Percentiles rank a stretch among this genome's conserved stretches.
phyloP scores from a whole-genome alignment of 2,113 vertebrate genomes.

The Prinia subflava region DNA sequence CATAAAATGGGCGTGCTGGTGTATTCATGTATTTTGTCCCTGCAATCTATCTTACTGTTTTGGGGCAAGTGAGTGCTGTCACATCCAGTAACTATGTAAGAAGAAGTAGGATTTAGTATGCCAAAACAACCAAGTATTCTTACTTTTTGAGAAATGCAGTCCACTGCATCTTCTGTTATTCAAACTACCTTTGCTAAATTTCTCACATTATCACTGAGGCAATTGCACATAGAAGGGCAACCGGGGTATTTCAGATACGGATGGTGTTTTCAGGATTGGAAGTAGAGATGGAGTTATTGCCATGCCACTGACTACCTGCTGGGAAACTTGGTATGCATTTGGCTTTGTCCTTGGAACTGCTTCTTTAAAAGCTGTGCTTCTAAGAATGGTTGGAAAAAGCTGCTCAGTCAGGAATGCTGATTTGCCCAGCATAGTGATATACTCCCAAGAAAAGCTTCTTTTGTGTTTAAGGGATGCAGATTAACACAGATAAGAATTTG shows the following conservation, averaged over 20 bases:
- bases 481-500: background rate
- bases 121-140: background rate
- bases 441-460: background rate
- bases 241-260: background rate
- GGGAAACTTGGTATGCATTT: background rate
- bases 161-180: background rate
- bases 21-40: background rate
- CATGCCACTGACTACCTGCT: background rate
- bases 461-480: background rate
- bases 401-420: background rate
- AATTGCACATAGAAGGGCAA: background rate
- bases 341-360: background rate
- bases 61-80: background rate
- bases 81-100: background rate
- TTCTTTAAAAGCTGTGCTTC: background rate
- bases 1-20: background rate
- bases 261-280: background rate
- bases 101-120: background rate
- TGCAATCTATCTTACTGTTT: background rate
- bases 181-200: background rate
- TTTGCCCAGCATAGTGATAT: background rate
- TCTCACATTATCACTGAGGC: background rate
- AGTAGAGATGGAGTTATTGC: background rate
- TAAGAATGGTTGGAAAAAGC: background rate
- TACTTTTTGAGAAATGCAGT: background rate